A percentile compares a stretch with the other conserved stretches of the same genome.
These are phyloP conservation scores for Miichthys miiuy DNA, from an alignment of 2,797 vertebrate species.

Conservation along the genomic window DNA sequence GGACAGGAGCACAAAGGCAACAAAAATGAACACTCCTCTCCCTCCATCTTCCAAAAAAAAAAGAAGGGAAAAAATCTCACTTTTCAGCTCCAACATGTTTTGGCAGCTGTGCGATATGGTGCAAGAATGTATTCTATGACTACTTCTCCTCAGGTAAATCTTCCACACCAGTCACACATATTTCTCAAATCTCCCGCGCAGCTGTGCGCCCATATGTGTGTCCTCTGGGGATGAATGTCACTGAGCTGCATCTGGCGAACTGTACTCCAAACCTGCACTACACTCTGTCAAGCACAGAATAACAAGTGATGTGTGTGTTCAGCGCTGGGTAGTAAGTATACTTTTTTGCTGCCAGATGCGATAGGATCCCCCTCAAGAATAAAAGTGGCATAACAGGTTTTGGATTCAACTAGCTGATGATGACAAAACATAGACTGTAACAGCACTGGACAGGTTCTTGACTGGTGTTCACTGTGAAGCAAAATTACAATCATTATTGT, in stretches of 20 bases:
- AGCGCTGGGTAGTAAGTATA: slow-evolving; percentile 19
- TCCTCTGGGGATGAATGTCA: slow-evolving; percentile 62
- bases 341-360: slow-evolving; percentile 21
- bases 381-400: slow-evolving; percentile 31
- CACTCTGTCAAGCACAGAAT: slow-evolving; percentile 53
- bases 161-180: slow-evolving; percentile 42
- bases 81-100: slow-evolving; percentile 34
- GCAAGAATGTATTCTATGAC: slow-evolving; percentile 16
- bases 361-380: slow-evolving; percentile 17
- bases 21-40: slow-evolving; percentile 56
- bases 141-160: slow-evolving; percentile 58
- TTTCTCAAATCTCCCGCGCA: slow-evolving; percentile 50
- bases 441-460: slow-evolving; percentile 1
- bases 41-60: slow-evolving; percentile 1
- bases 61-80: slow-evolving; percentile 12
- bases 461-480: slow-evolving; percentile 37
- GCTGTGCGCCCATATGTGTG: slow-evolving; percentile 45
- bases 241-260: slow-evolving; percentile 56
- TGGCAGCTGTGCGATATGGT: slow-evolving; percentile 37
- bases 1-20: slow-evolving; percentile 47
- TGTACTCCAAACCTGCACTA: slow-evolving; percentile 37
- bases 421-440: slow-evolving; percentile 19
- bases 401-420: slow-evolving; percentile 24
- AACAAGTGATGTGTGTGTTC: slow-evolving; percentile 50
- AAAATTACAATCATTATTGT: no score